Conservation (phyloP, 2,797 vertebrate genomes). For the Mormyrops attenuatus region DNA sequence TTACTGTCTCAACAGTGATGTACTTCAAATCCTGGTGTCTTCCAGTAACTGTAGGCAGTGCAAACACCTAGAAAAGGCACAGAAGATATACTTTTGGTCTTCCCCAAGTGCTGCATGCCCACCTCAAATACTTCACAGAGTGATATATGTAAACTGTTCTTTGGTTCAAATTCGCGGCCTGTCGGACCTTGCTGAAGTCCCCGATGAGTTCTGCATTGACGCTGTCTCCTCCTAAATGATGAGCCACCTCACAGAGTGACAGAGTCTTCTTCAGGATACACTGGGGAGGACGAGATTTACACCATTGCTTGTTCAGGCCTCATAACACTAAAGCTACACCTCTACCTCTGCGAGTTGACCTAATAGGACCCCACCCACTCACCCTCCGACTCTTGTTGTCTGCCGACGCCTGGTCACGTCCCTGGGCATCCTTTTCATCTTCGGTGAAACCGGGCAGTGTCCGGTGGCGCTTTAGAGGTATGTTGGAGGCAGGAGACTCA, state of each 20-base stretch:
- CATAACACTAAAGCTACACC: neutral
- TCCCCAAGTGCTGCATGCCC: neutral
- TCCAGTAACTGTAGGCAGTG: slow-evolving; percentile 53
- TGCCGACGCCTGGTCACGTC: neutral
- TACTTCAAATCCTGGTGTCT: slow-evolving; percentile 61
- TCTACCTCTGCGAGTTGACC: neutral
- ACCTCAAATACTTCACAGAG: neutral
- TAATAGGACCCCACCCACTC: too few relatives aligned
- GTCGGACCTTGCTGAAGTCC: slow-evolving; percentile 58
- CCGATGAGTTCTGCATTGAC: slow-evolving; percentile 47
- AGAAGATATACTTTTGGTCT: neutral
- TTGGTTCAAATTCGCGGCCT: neutral
- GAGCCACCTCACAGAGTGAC: slow-evolving; percentile 47
- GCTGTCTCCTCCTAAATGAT: slow-evolving; percentile 44
- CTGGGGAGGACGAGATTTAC: slow-evolving; percentile 13
- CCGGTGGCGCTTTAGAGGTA: slow-evolving; percentile 41
- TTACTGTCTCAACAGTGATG: slow-evolving; percentile 57
- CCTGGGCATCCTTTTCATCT: neutral
- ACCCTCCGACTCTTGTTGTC: slow-evolving; percentile 7
- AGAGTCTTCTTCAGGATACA: slow-evolving; percentile 47
- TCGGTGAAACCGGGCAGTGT: slow-evolving; percentile 28
- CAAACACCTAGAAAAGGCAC: slow-evolving; percentile 43
- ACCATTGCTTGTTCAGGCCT: neutral
- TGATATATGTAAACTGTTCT: neutral
- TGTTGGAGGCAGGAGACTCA: slow-evolving; percentile 22